Conservation (phyloP, 1,140 invertebrate species). For the Lepidurus arcticus region DNA sequence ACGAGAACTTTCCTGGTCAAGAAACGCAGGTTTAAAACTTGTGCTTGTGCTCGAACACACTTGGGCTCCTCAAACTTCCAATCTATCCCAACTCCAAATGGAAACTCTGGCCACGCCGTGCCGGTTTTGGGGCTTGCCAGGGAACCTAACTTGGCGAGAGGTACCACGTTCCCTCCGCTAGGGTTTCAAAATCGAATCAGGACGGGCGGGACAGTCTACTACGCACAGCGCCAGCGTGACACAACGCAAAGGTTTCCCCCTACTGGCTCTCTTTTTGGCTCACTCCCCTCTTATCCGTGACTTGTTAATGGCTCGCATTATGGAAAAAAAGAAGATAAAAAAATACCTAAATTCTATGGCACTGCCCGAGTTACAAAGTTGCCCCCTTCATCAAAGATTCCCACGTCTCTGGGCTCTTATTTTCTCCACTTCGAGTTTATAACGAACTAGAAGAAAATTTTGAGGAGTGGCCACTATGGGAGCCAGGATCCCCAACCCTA, state of each 20-base stretch:
- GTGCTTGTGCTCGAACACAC: not conserved
- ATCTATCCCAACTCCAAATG: not conserved
- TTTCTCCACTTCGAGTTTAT: not conserved
- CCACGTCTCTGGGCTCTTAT: not conserved
- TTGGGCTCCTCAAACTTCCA: not conserved
- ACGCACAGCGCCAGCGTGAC: not conserved
- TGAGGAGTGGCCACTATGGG: conserved; percentile 3
- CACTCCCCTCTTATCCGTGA: not conserved
- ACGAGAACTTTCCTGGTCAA: not conserved
- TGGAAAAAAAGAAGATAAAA: not conserved
- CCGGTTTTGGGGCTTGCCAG: not conserved
- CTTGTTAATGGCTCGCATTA: conserved; percentile 12
- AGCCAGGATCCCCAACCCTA: not conserved
- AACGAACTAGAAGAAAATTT: not conserved
- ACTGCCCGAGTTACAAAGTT: not conserved
- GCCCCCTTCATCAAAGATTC: not conserved
- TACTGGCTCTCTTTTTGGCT: not conserved
- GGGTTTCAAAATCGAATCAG: conserved; percentile 18
- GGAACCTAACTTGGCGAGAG: not conserved
- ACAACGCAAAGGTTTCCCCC: not conserved
- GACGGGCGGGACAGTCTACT: not conserved
- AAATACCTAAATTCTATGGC: not conserved
- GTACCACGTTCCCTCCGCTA: not conserved
- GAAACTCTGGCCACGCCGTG: conserved; percentile 7
- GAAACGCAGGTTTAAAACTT: not conserved